Evolutionary conservation across 2,888 invertebrate species (phyloP), one percentile per base, ranked within the genome.

Genomic region (Lamproptera curius): DNA sequence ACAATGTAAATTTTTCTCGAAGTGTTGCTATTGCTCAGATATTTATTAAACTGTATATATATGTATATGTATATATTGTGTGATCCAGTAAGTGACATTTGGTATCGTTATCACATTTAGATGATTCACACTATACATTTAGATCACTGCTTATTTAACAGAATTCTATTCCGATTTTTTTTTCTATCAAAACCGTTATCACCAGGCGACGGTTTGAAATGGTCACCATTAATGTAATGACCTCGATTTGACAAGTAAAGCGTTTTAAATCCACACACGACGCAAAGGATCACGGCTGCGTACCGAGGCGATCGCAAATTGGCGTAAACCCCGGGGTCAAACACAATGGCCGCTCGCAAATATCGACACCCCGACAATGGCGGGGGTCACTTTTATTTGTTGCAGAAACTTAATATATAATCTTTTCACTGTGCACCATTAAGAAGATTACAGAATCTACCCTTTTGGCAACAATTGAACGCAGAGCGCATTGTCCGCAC

Each of bases 371-470:
- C 74, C 53, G 66, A 88, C 86, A 86, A 87, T 83, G 62, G 68
- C 78, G 73, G 81, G 88, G 88, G 88, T 88, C 88, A 88, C 70
- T 83, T 88, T 86, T 87, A 87, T 88, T 88, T 86, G 88, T 85
- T 81, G 76, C 82, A 81, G 81, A 85, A 86, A 87, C 86, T 87
- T 87, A 87, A 88, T 86, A 87, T 87, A 88, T 88, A 88, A 88
- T 88, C 88, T 88, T 84, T 86, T 87, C 85, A 86, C 85, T n/a
- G 86, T 84, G 85, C 76, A 74, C 86, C 84, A 86, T 87, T 86
- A 87, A 86, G 87, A 76, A 87, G 87, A 86, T 87, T 87, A 87
- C 85, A 77, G 81, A 81, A 81, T 78, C 78, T 84, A 86, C 87
- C 87, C 86, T 87, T 88, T 86, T 84, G 20, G 76, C 76, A 80